Base-by-base conservation (phyloP, 2,113 vertebrate genomes). In the Colossoma macropomum region DNA sequence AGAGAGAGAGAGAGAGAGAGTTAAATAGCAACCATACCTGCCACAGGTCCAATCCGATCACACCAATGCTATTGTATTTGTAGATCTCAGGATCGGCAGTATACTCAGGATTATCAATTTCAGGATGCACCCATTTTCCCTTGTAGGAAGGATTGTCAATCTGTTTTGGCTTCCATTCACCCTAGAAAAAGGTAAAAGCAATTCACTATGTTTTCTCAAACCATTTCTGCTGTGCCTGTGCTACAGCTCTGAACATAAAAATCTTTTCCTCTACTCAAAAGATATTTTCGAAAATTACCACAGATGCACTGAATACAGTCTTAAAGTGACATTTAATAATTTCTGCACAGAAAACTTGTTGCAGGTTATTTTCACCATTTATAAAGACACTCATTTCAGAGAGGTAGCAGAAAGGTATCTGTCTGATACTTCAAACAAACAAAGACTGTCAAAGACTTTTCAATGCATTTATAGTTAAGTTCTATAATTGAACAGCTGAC, bases 71-170 rank as follows among this genome's bases (percentile, higher is more conserved):
- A 54, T 89, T 88, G 68, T 94, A 94, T 85, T 93, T 94, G 89
- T 94, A 96, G 91, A 96, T 93, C 83, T 91, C 93, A 16, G 91
- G 56, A 77, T 96, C 93, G 11, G 94, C 87, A 5, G 89, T 95
- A 87, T 96, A 95, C 86, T 97, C 94, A 0, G 95, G 95, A 83
- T 97, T 98, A 88, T 96, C 95, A 65, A 94, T 94, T 90, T 96
- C 94, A 75, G 95, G 96, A 83, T 96, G 95, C 72, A 94, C 89
- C 94, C 94, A 97, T 81, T 95, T 94, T 23, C 94, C 95, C 87
- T 96, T 95, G 88, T 93, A 96, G 81, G 89, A 94, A 63, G 94
- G 95, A 77, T 96, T 96, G 89, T 93, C 89, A 23, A 95, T 94
- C 86, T 96, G 94, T 70, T 75, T 91, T 85, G 95, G 94, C 70